Base-by-base conservation (phyloP, 2,113 vertebrate species). In the Ondatra zibethicus region DNA sequence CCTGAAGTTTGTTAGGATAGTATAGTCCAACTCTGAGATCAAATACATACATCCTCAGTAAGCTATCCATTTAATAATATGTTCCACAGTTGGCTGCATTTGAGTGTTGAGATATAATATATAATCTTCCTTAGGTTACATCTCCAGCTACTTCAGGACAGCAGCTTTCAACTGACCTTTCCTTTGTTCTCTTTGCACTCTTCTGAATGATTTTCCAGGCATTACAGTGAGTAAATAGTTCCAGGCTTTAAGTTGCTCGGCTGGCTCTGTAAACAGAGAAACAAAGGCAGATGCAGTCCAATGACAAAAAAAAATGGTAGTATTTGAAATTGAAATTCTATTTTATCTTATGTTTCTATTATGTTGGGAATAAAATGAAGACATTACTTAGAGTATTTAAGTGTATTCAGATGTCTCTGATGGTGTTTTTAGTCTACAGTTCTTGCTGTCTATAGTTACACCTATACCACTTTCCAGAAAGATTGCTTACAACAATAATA, bases 211-310 rank as follows among this genome's bases (percentile, higher is more conserved):
- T 96, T 94, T 97, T 93, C 70, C 86, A 91, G 89, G 72, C 72
- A 72, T 92, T 91, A 77, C 14, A 52, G 33, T 89, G 66, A 96
- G 87, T 88, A 96, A 95, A 92, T 77, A 90, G 16, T 63, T 88
- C 39, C 55, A 78, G 63, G 63, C 82, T 95, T 87, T 89, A 93
- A 95, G 77, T 91, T 95, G 27, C 68, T 94, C 89, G 36, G 29
- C 78, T 95, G 70, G 81, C 80, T 96, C 75, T 92, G 65, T 85
- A 95, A 96, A 91, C 61, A 97, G 73, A 96, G 33, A 94, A 73
- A 84, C 52, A 50, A 42, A 93, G n/a, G 80, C 82, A 94, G 63
- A 77, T 27, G 33, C 61, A 91, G 39, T 91, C 61, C 47, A 94
- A 16, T 45, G 50, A 93, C 76, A 95, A 63, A 92, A 93, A n/a